Base-by-base conservation (phyloP, 2,797 vertebrate genomes). In the Podarcis lilfordi region DNA sequence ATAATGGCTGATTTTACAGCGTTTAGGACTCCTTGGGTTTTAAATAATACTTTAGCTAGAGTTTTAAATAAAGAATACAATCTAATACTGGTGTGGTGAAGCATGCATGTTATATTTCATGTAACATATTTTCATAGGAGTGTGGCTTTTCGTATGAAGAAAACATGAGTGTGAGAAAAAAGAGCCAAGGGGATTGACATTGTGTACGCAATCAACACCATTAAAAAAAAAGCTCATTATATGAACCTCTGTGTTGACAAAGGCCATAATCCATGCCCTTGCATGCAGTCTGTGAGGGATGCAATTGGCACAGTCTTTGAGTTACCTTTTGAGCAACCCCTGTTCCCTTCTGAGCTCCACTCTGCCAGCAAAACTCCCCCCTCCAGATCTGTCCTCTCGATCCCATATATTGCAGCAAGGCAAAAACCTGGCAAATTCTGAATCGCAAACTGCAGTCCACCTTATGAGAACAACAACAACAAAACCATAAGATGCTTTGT, bases 41-140 rank as follows among this genome's bases (percentile, higher is more conserved):
- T 71, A 84, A 93, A 55, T 35, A 87, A 79, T 2, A 45, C 0
- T 50, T 69, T 0, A 23, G 81, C 3, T 79, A 84, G 84, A 77
- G n/a, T 40, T 27, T 85, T 55, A 88, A 15, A 75, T 89, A 35
- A n/a, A 76, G 61, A 59, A 81, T 71, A 6, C 11, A 88, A 17
- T 8, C 1, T n/a, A 74, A 13, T 59, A 83, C 87, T 82, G 77
- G n/a, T 72, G 80, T 76, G 90, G 82, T 32, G 27, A n/a, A 29
- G 13, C 45, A 32, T 1, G 82, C n/a, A 80, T 77, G 7, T 1
- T 79, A 8, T 89, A 40, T 71, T 11, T 81, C 32, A 88, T 88
- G 45, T 80, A 88, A 86, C 32, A 50, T 80, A 86, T 88, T 92
- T 94, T 87, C 25, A 25, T 29, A 91, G 75, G 72, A 87, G 13